These are phyloP conservation scores for Decapterus maruadsi DNA, from an alignment of 2,797 vertebrate genomes.

Conservation along the genomic window DNA sequence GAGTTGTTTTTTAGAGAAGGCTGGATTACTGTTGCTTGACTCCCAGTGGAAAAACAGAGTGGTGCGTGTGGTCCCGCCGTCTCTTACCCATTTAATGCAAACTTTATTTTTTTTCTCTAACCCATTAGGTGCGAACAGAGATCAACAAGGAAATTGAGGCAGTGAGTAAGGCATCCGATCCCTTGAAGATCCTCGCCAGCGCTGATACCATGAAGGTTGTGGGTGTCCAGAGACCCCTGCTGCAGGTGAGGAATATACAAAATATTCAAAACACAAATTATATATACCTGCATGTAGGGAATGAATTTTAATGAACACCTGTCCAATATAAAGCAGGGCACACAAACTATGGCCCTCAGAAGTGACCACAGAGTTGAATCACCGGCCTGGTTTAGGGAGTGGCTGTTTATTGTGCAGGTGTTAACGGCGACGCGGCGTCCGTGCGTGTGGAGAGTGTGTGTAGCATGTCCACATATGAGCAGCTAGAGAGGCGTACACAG, in stretches of 20 bases:
- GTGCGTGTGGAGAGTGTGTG: background rate
- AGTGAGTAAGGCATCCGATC: slow-evolving; percentile 94
- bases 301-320: background rate
- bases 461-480: slow-evolving; percentile 7
- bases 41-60: background rate
- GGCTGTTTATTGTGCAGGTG: background rate
- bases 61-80: background rate
- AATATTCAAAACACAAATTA: background rate
- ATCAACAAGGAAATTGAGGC: slow-evolving; percentile 98
- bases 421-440: background rate
- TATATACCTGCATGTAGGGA: background rate
- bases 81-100: background rate
- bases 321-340: background rate
- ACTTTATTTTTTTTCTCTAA: slow-evolving; percentile 12
- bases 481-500: slow-evolving; percentile 7
- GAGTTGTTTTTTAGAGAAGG: background rate
- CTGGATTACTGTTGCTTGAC: background rate
- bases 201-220: slow-evolving; percentile 98
- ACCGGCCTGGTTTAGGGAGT: background rate
- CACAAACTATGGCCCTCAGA: background rate
- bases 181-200: slow-evolving; percentile 93
- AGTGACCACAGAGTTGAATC: background rate
- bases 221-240: slow-evolving; percentile 93
- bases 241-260: slow-evolving; percentile 88
- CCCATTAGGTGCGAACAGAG: slow-evolving; percentile 89